Conservation (phyloP, 1,140 invertebrate genomes). For the Trachymyrmex septentrionalis region DNA sequence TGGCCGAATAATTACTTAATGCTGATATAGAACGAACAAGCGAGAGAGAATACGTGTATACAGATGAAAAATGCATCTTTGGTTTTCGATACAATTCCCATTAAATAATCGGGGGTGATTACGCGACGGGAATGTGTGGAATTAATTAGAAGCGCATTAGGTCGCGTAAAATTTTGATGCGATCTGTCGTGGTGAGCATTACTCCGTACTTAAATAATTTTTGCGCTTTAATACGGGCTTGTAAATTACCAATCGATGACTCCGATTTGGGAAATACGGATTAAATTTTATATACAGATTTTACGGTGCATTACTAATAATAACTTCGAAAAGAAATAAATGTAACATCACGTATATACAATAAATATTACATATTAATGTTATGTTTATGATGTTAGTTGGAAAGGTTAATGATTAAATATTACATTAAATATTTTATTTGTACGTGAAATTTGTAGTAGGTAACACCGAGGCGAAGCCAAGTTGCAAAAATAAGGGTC, state of each 20-base stretch:
- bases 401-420: neutral
- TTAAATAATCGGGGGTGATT: neutral
- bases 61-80: neutral
- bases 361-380: neutral
- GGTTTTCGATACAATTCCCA: neutral
- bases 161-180: conserved; percentile 39
- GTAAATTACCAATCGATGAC: conserved; percentile 2
- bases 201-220: conserved; percentile 39
- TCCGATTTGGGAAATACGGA: neutral
- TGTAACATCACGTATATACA: neutral
- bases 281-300: conserved; percentile 2
- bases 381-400: neutral
- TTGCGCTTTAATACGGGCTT: neutral
- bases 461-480: neutral
- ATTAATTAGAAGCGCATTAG: conserved; percentile 48
- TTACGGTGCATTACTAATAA: neutral
- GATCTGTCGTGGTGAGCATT: neutral
- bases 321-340: neutral
- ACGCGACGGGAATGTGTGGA: neutral
- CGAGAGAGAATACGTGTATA: neutral
- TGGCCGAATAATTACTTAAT: conserved; percentile 63
- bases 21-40: neutral
- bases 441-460: neutral
- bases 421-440: neutral
- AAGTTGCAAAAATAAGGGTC: neutral